These are phyloP conservation scores for Coecobrya sp. DNA, from an alignment of 2,888 invertebrate genomes.

Conservation along the genomic window DNA sequence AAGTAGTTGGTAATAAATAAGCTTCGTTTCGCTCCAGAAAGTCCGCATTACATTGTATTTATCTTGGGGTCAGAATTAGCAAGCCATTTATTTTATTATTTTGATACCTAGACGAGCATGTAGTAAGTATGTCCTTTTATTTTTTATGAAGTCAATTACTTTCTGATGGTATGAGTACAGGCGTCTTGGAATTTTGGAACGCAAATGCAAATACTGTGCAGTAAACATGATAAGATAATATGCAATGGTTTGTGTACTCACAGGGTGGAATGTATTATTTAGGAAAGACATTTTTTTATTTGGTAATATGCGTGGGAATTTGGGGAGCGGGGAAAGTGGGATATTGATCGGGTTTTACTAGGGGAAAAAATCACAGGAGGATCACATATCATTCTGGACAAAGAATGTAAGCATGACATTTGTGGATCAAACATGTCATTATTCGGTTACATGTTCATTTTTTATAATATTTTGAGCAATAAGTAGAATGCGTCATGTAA, in stretches of 20 bases:
- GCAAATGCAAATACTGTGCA: too few species aligned
- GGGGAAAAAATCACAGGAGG: constrained; percentile 13
- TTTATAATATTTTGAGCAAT: constrained; percentile 5
- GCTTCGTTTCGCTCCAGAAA: neutral
- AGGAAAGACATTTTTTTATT: neutral
- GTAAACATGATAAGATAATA: too few species aligned
- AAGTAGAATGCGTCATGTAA: neutral
- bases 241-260: too few species aligned
- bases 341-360: neutral
- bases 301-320: neutral
- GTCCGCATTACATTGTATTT: neutral
- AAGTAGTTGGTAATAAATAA: constrained; percentile 1
- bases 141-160: too few species aligned
- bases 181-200: too few species aligned
- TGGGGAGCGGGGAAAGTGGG: neutral
- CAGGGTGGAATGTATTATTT: too few species aligned
- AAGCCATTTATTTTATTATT: too few species aligned
- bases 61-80: too few species aligned
- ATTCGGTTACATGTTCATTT: constrained; percentile 53
- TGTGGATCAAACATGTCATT: constrained; percentile 75
- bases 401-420: constrained; percentile 68
- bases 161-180: too few species aligned
- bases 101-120: too few species aligned
- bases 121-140: too few species aligned
- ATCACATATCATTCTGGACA: constrained; percentile 59